Evolutionary conservation across 2,888 invertebrate genomes (phyloP).

Genomic region (Glyphotaelius pellucidus): DNA sequence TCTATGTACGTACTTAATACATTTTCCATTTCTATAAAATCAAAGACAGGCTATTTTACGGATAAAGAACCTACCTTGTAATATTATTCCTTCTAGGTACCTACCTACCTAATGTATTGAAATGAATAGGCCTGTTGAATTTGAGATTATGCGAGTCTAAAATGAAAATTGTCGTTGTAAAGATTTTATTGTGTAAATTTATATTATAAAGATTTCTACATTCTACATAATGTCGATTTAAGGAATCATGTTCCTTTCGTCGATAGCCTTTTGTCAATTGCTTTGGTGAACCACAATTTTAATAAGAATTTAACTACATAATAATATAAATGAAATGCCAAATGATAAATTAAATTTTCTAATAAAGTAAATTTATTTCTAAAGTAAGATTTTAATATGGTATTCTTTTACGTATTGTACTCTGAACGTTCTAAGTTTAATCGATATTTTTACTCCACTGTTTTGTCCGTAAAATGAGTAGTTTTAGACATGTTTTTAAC

Average conservation of each 20-base stretch:
- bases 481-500: not conserved
- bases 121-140: not conserved
- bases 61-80: not conserved
- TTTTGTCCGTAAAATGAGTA: constrained; percentile 35
- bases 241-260: constrained; percentile 25
- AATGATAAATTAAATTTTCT: constrained; percentile 40
- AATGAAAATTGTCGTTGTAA: not conserved
- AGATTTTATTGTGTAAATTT: not conserved
- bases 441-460: constrained; percentile 32
- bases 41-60: not conserved
- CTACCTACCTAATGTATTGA: not conserved
- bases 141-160: not conserved
- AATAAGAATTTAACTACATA: constrained; percentile 29
- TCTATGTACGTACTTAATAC: not conserved
- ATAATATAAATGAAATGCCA: constrained; percentile 44
- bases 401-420: constrained; percentile 30
- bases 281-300: constrained; percentile 29
- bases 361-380: constrained; percentile 23
- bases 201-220: not conserved
- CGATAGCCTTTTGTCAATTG: constrained; percentile 44
- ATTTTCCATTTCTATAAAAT: not conserved
- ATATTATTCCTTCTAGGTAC: not conserved
- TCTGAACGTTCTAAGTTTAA: constrained; percentile 5
- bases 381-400: constrained; percentile 18
- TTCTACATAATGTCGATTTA: not conserved